These are phyloP conservation scores for Sebastiscus albofasciatus DNA, from an alignment of 2,797 vertebrate species.

Conservation along the genomic window DNA sequence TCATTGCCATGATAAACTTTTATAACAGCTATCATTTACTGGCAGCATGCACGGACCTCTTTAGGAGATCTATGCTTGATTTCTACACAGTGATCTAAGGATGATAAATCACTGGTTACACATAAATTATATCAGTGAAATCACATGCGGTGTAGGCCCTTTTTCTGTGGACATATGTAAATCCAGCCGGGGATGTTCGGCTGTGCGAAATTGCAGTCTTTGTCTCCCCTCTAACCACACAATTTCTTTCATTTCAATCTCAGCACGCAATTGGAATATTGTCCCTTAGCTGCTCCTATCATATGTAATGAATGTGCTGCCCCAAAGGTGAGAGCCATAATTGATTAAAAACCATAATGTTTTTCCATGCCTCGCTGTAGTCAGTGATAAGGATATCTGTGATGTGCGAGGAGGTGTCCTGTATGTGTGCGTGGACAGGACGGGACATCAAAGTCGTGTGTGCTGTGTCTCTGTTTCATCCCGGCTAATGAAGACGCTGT, in stretches of 20 bases:
- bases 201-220: constrained; percentile 68
- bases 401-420: constrained; percentile 24
- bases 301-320: constrained; percentile 80
- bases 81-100: constrained; percentile 64
- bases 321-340: constrained; percentile 81
- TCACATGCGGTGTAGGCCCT: constrained; percentile 46
- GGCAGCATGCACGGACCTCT: constrained; percentile 60
- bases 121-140: constrained; percentile 71
- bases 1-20: constrained; percentile 79
- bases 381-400: constrained; percentile 56
- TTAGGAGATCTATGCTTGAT: constrained; percentile 65
- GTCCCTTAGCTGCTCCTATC: constrained; percentile 80
- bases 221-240: constrained; percentile 75
- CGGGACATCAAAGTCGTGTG: constrained; percentile 74
- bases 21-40: constrained; percentile 79
- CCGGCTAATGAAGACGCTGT: constrained; percentile 81
- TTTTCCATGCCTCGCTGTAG: constrained; percentile 67
- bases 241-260: constrained; percentile 80
- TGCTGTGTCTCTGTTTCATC: constrained; percentile 69
- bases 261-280: constrained; percentile 77
- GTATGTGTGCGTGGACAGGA: constrained; percentile 39
- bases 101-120: constrained; percentile 74
- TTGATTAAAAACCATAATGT: constrained; percentile 85
- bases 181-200: constrained; percentile 62
- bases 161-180: constrained; percentile 71